A percentile compares a stretch with the other conserved stretches of the same genome.
These are phyloP conservation scores for Sympetrum striolatum DNA, from an alignment of 2,888 invertebrate genomes.

Conservation along the genomic window DNA sequence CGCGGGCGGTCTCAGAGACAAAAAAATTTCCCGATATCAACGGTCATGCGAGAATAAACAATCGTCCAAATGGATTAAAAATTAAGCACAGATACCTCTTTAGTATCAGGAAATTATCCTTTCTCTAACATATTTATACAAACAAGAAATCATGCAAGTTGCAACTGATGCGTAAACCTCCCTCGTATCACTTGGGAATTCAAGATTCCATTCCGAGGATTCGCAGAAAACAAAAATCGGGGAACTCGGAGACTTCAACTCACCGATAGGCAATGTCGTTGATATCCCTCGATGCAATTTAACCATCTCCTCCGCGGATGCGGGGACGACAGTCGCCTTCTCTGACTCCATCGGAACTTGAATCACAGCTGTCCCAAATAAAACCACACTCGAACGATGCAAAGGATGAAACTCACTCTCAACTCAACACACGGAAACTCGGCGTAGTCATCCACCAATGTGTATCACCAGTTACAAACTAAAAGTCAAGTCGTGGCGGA, in stretches of 20 bases:
- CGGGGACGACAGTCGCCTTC: neutral
- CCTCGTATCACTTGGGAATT: too few relatives aligned
- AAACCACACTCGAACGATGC: neutral
- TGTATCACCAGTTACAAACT: neutral
- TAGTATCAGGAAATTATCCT: too few relatives aligned
- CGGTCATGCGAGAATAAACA: too few relatives aligned
- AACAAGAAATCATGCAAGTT: too few relatives aligned
- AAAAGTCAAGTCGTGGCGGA: neutral
- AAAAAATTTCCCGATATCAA: too few relatives aligned
- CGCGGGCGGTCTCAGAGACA: too few relatives aligned
- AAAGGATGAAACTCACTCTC: neutral
- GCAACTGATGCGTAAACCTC: too few relatives aligned
- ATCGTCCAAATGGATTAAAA: too few relatives aligned
- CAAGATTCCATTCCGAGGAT: too few relatives aligned
- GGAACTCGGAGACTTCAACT: neutral
- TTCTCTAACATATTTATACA: too few relatives aligned
- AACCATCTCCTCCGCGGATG: neutral
- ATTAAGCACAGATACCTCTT: too few relatives aligned
- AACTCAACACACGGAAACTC: neutral
- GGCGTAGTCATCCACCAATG: neutral
- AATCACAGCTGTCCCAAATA: neutral
- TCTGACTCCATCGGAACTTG: neutral
- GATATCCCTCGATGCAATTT: neutral
- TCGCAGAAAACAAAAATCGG: neutral
- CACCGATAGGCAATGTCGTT: neutral